phyloP scores from a whole-genome alignment of 2,797 vertebrate species.

The Corythornis leucogaster region DNA sequence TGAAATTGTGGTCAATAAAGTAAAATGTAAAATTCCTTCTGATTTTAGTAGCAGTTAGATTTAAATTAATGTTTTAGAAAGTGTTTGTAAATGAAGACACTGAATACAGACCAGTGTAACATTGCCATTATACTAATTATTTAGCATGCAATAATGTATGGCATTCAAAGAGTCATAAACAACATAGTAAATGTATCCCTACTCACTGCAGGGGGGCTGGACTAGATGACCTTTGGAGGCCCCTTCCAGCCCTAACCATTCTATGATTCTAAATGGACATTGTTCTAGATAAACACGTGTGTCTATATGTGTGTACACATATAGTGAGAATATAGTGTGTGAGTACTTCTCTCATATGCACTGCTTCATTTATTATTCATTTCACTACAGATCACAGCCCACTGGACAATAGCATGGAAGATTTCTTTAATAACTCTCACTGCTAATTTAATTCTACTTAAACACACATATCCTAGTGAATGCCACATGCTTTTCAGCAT shows the following conservation, averaged over 20 bases:
- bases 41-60: background rate
- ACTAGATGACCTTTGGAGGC: too few relatives aligned
- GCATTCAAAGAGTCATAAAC: conserved; percentile 19
- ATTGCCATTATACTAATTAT: conserved; percentile 6
- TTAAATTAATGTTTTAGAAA: background rate
- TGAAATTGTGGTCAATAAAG: background rate
- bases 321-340: background rate
- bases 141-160: background rate
- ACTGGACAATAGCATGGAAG: conserved; percentile 80
- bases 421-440: conserved; percentile 87
- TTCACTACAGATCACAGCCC: conserved; percentile 78
- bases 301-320: background rate
- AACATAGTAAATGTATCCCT: conserved; percentile 40
- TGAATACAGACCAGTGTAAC: background rate
- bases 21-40: background rate
- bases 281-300: background rate
- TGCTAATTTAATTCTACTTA: conserved; percentile 90
- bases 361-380: conserved; percentile 82
- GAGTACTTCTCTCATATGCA: conserved; percentile 34
- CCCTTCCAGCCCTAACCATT: too few relatives aligned
- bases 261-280: conserved; percentile 6
- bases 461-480: conserved; percentile 85
- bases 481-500: conserved; percentile 86
- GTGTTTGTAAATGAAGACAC: background rate
- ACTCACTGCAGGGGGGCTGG: too few relatives aligned